Conservation (phyloP, 2,888 invertebrate genomes). For the Noctua comes region DNA sequence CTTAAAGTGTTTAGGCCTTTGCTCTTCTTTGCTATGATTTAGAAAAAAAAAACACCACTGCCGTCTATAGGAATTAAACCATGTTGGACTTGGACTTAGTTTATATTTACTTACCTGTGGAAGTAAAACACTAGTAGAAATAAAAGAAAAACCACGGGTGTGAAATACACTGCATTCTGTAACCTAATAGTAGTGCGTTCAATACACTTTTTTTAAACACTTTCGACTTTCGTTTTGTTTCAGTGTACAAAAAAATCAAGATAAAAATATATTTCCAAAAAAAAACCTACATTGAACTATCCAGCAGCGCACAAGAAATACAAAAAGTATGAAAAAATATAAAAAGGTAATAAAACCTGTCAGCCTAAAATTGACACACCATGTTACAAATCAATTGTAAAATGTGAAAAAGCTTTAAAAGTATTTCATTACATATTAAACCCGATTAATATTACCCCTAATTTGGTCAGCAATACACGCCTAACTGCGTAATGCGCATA, state of each 20-base stretch:
- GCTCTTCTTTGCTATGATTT: too few relatives aligned
- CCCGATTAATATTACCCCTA: background rate
- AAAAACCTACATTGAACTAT: background rate
- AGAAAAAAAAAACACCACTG: background rate
- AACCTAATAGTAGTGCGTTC: too few relatives aligned
- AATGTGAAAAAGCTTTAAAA: constrained; percentile 6
- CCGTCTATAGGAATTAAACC: background rate
- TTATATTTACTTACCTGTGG: background rate
- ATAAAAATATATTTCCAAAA: background rate
- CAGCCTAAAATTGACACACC: background rate
- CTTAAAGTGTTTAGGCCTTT: too few relatives aligned
- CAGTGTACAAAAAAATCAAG: too few relatives aligned
- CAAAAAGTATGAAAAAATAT: constrained; percentile 3
- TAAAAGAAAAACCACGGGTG: too few relatives aligned
- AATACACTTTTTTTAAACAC: too few relatives aligned
- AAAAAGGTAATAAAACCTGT: background rate
- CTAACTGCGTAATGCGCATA: constrained; percentile 6
- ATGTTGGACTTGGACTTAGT: background rate
- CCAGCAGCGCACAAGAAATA: background rate
- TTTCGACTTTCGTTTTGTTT: too few relatives aligned
- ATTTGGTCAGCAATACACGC: constrained; percentile 9
- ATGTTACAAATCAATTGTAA: constrained; percentile 1
- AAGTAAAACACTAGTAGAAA: background rate
- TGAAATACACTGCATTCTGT: too few relatives aligned
- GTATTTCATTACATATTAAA: background rate